Evolutionary conservation across 2,888 invertebrate species (phyloP), one percentile per base, ranked within the genome.

Genomic region (Ormyrus nitidulus): DNA sequence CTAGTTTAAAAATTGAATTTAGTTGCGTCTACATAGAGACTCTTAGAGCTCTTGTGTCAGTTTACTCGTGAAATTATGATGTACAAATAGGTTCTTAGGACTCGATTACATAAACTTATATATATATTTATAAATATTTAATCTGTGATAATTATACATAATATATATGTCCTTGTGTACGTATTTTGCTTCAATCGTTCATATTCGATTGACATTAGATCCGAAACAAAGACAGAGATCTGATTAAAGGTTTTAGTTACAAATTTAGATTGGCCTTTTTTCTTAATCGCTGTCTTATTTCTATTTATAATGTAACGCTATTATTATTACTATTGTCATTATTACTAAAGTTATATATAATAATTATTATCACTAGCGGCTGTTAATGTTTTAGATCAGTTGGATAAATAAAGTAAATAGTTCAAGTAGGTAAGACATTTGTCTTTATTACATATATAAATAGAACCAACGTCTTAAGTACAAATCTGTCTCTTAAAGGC

Each of bases 301-400:
- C 51, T 53, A 5, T n/a, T 49, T 48, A 51, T 6, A 65, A 49
- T 53, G 54, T 69, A 46, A 6, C 44, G 49, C 19, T 53, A 53
- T 68, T 61, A 61, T 61, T 9, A 54, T 69, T 64, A 65, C n/a
- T 69, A 51, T 59, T 59, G 19, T 72, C 51, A 61, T 58, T 65
- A 11, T 65, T 51, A 58, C 65, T 51, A 19, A 49, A 53, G 34
- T 46, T 69, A 69, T 77, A 13, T 46, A 77, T 46, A 51, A 72
- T 71, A 53, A 69, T 69, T 13, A 74, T 61, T 61, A 69, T 66
- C 4, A 64, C 85, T 88, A 88, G 86, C 85, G 82, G 83, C 86
- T 86, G 84, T 88, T 86, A 86, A 86, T 88, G 87, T 88, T 80
- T 86, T 88, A 88, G 88, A 86, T 79, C 82, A 86, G 81, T 87